Conservation (phyloP, 1,140 invertebrate genomes). For the Zaprionus vittiger region DNA sequence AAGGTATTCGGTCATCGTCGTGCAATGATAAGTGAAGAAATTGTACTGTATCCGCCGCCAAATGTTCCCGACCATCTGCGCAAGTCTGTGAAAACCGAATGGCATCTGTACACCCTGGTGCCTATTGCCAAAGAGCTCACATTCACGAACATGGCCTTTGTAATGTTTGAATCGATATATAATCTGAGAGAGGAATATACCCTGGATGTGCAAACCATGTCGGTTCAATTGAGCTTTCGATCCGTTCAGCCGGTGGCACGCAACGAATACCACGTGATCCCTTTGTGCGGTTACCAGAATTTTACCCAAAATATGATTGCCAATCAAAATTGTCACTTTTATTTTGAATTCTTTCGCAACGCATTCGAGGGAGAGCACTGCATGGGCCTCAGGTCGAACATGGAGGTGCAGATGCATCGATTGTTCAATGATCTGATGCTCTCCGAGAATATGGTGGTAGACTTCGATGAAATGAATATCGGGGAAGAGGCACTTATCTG, state of each 20-base stretch:
- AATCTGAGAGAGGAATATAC: slow-evolving; percentile 49
- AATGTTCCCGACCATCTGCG: slow-evolving; percentile 45
- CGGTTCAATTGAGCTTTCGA: slow-evolving; percentile 53
- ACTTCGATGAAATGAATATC: slow-evolving; percentile 41
- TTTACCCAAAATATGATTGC: slow-evolving; percentile 33
- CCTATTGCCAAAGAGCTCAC: slow-evolving; percentile 65
- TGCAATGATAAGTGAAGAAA: slow-evolving; percentile 36
- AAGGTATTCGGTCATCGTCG: slow-evolving; percentile 67
- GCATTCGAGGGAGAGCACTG: slow-evolving; percentile 3
- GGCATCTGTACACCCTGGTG: slow-evolving; percentile 73
- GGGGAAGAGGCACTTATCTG: slow-evolving; percentile 53
- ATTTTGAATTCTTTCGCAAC: slow-evolving; percentile 61
- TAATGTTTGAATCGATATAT: slow-evolving; percentile 72
- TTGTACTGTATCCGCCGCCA: slow-evolving; percentile 61
- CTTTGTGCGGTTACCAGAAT: slow-evolving; percentile 46
- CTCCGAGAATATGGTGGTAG: slow-evolving; percentile 40
- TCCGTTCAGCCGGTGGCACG: slow-evolving; percentile 27
- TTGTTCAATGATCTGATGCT: slow-evolving; percentile 44
- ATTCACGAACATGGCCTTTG: slow-evolving; percentile 64
- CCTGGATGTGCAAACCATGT: slow-evolving; percentile 25
- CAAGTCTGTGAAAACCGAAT: slow-evolving; percentile 51
- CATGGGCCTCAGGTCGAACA: slow-evolving; percentile 51
- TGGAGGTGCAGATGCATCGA: slow-evolving; percentile 49
- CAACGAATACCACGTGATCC: slow-evolving; percentile 43
- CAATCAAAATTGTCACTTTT: slow-evolving; percentile 30